Evolutionary conservation across 2,113 vertebrate genomes (phyloP).

Genomic region (Chitala chitala): DNA sequence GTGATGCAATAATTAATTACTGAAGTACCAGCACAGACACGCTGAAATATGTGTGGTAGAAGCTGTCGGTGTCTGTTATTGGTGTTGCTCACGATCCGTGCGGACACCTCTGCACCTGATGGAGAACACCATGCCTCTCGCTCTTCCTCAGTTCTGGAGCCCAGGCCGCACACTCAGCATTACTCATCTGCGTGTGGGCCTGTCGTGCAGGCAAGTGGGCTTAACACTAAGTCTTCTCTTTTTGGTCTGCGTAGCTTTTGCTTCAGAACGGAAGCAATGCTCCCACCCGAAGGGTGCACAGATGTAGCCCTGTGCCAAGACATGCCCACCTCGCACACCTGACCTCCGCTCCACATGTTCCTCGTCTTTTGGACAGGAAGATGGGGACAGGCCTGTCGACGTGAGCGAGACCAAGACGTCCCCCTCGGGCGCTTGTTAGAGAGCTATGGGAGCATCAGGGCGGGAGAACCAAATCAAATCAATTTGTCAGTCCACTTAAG

Average conservation of each 20-base stretch:
- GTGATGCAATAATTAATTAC: no score
- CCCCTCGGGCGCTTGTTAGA: background rate
- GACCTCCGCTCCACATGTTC: background rate
- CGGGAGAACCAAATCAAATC: background rate
- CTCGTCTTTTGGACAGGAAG: background rate
- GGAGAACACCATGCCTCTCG: background rate
- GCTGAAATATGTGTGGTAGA: background rate
- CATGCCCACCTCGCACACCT: background rate
- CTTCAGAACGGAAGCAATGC: no score
- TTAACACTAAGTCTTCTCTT: background rate
- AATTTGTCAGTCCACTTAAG: background rate
- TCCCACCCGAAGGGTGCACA: background rate
- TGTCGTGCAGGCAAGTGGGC: background rate
- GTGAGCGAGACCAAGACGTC: background rate
- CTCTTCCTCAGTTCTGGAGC: background rate
- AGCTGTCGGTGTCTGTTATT: no score
- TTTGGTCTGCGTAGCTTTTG: background rate
- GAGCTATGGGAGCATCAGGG: background rate
- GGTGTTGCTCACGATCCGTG: slow-evolving; percentile 2
- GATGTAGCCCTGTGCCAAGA: background rate
- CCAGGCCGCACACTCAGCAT: slow-evolving; percentile 3
- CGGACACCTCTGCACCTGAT: background rate
- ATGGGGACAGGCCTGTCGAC: slow-evolving; percentile 1
- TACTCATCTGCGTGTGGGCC: slow-evolving; percentile 10
- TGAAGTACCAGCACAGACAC: background rate